Conservation (phyloP, 2,888 invertebrate genomes). For the Schizaphis graminum region DNA sequence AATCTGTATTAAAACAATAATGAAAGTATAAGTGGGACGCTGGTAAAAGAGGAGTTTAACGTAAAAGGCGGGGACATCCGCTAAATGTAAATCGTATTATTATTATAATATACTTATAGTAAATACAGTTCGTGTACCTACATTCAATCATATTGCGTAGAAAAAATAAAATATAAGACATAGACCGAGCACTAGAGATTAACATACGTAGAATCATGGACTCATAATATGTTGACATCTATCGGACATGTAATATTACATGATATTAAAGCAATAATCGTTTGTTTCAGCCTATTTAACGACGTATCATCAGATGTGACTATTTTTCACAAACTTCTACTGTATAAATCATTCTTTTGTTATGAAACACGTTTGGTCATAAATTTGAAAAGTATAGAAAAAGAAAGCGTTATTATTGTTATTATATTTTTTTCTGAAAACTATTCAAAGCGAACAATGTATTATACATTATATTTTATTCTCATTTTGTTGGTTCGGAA, state of each 20-base stretch:
- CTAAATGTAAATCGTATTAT: not conserved
- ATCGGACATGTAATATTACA: not conserved
- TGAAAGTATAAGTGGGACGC: not conserved
- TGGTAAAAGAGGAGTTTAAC: not conserved
- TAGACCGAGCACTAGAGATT: not conserved
- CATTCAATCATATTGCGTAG: not conserved
- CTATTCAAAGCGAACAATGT: slow-evolving; percentile 7
- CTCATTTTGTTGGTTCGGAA: not conserved
- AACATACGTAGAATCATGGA: not conserved
- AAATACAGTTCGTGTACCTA: not conserved
- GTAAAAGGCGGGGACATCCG: not conserved
- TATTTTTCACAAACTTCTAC: not conserved
- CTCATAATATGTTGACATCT: not conserved
- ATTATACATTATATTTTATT: slow-evolving; percentile 29
- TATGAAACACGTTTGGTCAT: not conserved
- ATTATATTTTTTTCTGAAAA: slow-evolving; percentile 5
- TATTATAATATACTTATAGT: not conserved
- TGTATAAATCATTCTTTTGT: slow-evolving; percentile 28
- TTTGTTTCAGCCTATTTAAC: slow-evolving; percentile 1
- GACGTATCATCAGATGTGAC: not conserved
- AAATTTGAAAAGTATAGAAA: not conserved
- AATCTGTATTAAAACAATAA: not conserved
- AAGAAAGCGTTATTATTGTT: slow-evolving; percentile 20
- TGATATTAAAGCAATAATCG: not conserved
- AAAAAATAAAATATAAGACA: not conserved